Evolutionary conservation across 2,113 vertebrate species (phyloP).

Genomic region (Trematomus loennbergii): DNA sequence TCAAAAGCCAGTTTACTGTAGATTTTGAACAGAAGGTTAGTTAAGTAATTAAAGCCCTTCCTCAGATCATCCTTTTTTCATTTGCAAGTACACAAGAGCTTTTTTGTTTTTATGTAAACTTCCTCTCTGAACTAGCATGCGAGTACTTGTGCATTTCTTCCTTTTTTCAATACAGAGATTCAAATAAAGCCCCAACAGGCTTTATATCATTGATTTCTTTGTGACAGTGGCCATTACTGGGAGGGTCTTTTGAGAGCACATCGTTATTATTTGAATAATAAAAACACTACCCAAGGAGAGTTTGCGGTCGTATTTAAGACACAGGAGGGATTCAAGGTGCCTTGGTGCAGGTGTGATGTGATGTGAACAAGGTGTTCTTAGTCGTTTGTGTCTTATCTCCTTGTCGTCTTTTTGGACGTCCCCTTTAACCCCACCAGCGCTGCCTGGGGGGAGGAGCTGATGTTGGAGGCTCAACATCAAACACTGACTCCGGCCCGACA

Average conservation of each 20-base stretch:
- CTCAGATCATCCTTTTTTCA: not conserved
- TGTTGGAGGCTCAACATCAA: conserved; percentile 71
- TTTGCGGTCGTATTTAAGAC: not conserved
- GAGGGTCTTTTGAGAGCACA: too few species aligned
- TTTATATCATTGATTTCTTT: not conserved
- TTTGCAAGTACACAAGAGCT: not conserved
- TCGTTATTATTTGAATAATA: not conserved
- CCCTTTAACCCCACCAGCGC: conserved; percentile 85
- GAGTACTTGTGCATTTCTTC: not conserved
- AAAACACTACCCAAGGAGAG: not conserved
- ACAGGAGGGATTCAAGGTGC: rapidly evolving
- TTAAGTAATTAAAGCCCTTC: not conserved
- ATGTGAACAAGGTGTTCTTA: not conserved
- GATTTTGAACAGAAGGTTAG: not conserved
- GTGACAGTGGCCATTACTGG: too few species aligned
- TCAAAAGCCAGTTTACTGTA: too few species aligned
- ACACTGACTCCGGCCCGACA: conserved; percentile 79
- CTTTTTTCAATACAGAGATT: not conserved
- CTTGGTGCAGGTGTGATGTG: not conserved
- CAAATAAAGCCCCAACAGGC: not conserved
- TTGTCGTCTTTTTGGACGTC: not conserved
- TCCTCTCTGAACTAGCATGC: not conserved
- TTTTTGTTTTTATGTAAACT: not conserved
- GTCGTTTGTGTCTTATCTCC: not conserved
- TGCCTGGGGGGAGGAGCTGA: conserved; percentile 62